Evolutionary conservation across 2,797 vertebrate species (phyloP).

Genomic region (Pipistrellus pygmaeus): DNA sequence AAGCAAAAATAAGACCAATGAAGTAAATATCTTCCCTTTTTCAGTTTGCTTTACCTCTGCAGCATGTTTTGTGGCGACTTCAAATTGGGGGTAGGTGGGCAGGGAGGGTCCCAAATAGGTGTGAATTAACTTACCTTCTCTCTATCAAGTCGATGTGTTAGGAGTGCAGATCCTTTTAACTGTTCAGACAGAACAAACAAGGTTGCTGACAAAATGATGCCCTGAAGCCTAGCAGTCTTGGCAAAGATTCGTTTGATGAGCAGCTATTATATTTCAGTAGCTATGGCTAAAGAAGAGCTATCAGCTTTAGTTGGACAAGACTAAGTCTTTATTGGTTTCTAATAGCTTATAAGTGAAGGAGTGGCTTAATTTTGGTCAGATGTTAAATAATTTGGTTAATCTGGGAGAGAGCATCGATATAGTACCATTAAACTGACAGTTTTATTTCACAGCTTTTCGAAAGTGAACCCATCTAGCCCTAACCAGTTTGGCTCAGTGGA

Average conservation of each 20-base stretch:
- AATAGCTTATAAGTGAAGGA: conserved; percentile 7
- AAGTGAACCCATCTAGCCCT: neutral
- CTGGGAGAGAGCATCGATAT: neutral
- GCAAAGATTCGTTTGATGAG: neutral
- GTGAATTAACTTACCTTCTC: neutral
- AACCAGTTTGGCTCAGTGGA: too few species aligned
- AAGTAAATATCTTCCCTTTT: conserved; percentile 1
- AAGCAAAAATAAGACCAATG: conserved; percentile 21
- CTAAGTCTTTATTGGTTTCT: neutral
- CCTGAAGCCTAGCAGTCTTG: neutral
- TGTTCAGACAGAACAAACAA: conserved; percentile 2
- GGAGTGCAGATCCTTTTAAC: neutral
- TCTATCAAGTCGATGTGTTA: neutral
- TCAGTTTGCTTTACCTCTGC: conserved; percentile 19
- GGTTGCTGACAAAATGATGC: neutral
- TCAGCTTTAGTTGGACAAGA: conserved; percentile 19
- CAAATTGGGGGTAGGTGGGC: neutral
- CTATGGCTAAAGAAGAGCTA: neutral
- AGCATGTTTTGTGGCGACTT: conserved; percentile 50
- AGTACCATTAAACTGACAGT: neutral
- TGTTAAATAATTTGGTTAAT: conserved; percentile 29
- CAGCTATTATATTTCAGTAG: neutral
- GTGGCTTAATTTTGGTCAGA: conserved; percentile 32
- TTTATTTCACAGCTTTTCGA: conserved; percentile 57
- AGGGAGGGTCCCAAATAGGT: neutral